A percentile compares a stretch with the other conserved stretches of the same genome.
These are phyloP conservation scores for Drosophila sulfurigaster DNA, from an alignment of 1,140 invertebrate species.

Conservation along the genomic window DNA sequence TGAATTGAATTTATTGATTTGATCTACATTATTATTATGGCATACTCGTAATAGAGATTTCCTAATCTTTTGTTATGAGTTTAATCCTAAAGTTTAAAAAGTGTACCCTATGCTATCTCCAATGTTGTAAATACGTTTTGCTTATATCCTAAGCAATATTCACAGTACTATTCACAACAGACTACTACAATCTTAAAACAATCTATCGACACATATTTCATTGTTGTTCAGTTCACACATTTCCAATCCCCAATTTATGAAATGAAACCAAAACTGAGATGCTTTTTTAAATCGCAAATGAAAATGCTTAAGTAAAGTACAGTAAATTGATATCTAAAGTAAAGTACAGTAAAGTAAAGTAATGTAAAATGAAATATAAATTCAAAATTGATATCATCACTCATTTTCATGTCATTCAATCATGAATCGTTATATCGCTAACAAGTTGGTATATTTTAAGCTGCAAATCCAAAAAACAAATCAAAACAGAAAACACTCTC, in stretches of 20 bases:
- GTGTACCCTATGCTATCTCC: conserved; percentile 47
- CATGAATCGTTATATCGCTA: conserved; percentile 51
- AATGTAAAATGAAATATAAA: conserved; percentile 44
- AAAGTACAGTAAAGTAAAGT: conserved; percentile 24
- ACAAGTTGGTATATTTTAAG: conserved; percentile 80
- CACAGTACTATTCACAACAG: conserved; percentile 44
- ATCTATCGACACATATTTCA: conserved; percentile 55
- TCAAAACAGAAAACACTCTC: conserved; percentile 52
- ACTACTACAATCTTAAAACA: conserved; percentile 19
- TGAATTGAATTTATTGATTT: conserved; percentile 8
- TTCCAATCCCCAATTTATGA: conserved; percentile 38
- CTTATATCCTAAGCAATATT: conserved; percentile 61
- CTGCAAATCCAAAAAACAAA: conserved; percentile 61
- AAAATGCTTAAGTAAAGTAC: conserved; percentile 51
- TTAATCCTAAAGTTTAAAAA: conserved; percentile 44
- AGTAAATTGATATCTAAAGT: conserved; percentile 31
- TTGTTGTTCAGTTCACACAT: conserved; percentile 60
- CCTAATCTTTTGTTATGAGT: conserved; percentile 30
- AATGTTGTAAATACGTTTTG: conserved; percentile 76
- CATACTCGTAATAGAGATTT: conserved; percentile 6
- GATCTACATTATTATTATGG: conserved; percentile 3
- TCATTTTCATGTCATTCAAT: conserved; percentile 75
- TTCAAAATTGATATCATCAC: conserved; percentile 76
- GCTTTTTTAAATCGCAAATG: conserved; percentile 81
- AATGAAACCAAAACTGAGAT: conserved; percentile 82